These are phyloP conservation scores for Volucella bombylans DNA, from an alignment of 2,888 invertebrate genomes.

Conservation along the genomic window DNA sequence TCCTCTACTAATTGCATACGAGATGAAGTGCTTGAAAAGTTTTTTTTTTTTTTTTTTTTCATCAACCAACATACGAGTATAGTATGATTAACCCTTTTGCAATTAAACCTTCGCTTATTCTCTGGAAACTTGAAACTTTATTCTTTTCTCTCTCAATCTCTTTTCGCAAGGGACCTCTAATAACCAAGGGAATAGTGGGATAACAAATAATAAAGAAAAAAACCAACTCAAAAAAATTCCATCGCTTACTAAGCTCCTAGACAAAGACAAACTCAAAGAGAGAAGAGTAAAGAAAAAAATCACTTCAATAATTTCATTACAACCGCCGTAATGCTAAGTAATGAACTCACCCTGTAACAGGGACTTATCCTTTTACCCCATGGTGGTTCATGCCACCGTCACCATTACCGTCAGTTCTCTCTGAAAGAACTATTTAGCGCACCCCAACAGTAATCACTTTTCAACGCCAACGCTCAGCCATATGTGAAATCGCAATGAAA, in stretches of 20 bases:
- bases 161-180: constrained; percentile 25
- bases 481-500: constrained; percentile 71
- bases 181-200: constrained; percentile 17
- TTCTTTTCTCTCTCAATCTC: neutral
- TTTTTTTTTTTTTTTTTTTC: constrained; percentile 1
- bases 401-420: neutral
- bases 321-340: constrained; percentile 60
- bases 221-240: constrained; percentile 2
- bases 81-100: constrained; percentile 56
- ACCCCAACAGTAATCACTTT: constrained; percentile 60
- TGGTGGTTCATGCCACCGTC: neutral
- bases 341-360: constrained; percentile 48
- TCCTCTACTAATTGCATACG: constrained; percentile 39
- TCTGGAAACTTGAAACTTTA: neutral
- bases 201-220: neutral
- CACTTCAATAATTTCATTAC: constrained; percentile 69
- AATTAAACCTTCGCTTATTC: constrained; percentile 36
- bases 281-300: constrained; percentile 33
- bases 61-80: constrained; percentile 15
- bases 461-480: constrained; percentile 67
- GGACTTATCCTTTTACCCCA: constrained; percentile 23
- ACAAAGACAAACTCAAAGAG: neutral
- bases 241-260: constrained; percentile 21
- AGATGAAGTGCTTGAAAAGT: constrained; percentile 24
- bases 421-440: constrained; percentile 52